Evolutionary conservation across 2,888 invertebrate species (phyloP), one percentile per base, ranked within the genome.

Genomic region (Polyommatus iphigenia): DNA sequence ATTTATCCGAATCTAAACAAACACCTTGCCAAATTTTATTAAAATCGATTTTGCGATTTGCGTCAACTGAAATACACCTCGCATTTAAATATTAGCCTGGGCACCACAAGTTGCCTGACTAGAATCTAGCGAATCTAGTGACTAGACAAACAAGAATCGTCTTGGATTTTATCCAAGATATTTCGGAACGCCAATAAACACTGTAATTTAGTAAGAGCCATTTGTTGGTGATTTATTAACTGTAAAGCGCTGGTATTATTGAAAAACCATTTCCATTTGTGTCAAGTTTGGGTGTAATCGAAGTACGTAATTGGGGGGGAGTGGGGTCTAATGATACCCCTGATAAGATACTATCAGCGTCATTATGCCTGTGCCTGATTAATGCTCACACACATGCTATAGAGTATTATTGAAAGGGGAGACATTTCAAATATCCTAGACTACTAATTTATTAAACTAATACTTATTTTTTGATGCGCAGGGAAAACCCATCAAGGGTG

Each of bases 221-320:
- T 67, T 32, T 67, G 24, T 67, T 32, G 3, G 67, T 67, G 29
- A 67, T 29, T 67, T 29, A 67, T 67, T 67, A 18, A 18, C 54
- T 54, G 67, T 67, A 67, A 29, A 32, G 29, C 67, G 13, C 67
- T 67, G 29, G 67, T 67, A 67, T 18, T 67, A 67, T 67, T 67
- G 67, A 67, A 67, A 67, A 67, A 18, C 67, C 67, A 32, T 67
- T 67, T 29, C 67, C 18, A 67, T 67, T 67, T 32, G 29, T 67
- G 32, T 32, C 67, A 67, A 67, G 67, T 67, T 29, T 67, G 1
- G 29, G 29, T 32, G 67, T 67, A 67, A 67, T 67, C 67, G 67
- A 13, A 15, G 32, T 6, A 32, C 67, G 29, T 67, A 67, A 67
- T 67, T 67, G 67, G 5, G 15, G 67, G 6, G 29, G 67, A 67